These are phyloP conservation scores for Tympanoctomys barrerae DNA, from an alignment of 2,797 vertebrate genomes.

Conservation along the genomic window DNA sequence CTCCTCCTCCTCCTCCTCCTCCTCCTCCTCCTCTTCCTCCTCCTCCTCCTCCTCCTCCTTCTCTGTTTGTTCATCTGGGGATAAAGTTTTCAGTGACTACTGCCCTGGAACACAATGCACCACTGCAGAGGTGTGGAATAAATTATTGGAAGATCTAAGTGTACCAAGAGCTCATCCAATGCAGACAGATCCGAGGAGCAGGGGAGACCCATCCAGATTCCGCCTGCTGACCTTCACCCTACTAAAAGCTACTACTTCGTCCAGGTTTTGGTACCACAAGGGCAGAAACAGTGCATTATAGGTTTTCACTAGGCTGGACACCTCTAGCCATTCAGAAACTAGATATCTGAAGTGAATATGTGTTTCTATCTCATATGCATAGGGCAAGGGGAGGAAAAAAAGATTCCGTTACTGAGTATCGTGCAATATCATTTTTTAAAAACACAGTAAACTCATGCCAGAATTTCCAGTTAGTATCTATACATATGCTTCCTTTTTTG, in stretches of 20 bases:
- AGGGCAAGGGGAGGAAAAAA: not conserved
- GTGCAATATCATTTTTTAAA: not conserved
- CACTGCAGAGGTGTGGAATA: not conserved
- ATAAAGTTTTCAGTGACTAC: not conserved
- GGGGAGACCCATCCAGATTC: not conserved
- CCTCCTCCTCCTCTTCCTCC: not conserved
- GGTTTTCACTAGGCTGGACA: not conserved
- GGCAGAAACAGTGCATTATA: rapidly evolving
- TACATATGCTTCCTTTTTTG: not conserved
- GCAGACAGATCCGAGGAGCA: not conserved
- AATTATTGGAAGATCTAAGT: not conserved
- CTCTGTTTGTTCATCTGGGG: not conserved
- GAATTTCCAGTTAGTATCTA: not conserved
- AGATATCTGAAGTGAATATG: not conserved
- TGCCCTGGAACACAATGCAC: not conserved
- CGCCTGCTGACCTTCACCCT: not conserved
- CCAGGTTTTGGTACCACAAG: not conserved
- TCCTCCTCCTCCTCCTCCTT: too few relatives aligned
- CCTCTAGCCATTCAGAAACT: not conserved
- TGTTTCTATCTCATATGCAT: not conserved
- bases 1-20: not conserved
- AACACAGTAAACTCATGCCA: not conserved
- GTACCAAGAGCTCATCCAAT: not conserved
- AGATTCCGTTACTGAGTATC: not conserved
- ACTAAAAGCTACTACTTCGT: not conserved